These are phyloP conservation scores for Pseudomyrmex sp. DNA, from an alignment of 1,140 invertebrate species.

Conservation along the genomic window DNA sequence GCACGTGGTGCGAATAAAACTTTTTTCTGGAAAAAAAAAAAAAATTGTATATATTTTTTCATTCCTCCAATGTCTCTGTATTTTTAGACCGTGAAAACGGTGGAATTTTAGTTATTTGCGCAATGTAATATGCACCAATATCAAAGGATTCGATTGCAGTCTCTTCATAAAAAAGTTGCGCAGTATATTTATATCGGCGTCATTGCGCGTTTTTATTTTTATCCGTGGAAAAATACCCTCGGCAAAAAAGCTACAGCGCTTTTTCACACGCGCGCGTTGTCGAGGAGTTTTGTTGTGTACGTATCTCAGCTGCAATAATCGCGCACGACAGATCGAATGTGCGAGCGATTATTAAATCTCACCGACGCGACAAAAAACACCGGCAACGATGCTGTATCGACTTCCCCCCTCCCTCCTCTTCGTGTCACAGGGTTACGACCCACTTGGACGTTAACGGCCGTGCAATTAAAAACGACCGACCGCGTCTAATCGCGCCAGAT, in stretches of 20 bases:
- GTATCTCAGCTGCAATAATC: conserved; percentile 3
- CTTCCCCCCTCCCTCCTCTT: background rate
- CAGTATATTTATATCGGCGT: no score
- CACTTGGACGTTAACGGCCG: conserved; percentile 29
- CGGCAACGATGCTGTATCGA: background rate
- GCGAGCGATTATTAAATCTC: conserved; percentile 6
- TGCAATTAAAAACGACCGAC: conserved; percentile 62
- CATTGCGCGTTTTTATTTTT: no score
- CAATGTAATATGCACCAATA: background rate
- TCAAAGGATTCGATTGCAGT: no score
- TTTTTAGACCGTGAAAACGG: background rate
- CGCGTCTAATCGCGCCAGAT: conserved; percentile 62
- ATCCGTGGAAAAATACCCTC: no score
- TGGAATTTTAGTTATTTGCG: background rate
- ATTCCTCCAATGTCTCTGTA: background rate
- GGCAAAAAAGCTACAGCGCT: background rate
- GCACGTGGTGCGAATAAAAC: no score
- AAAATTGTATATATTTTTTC: no score
- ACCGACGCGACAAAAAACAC: background rate
- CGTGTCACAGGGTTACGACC: conserved; percentile 23
- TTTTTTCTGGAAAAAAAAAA: no score
- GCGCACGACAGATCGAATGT: background rate
- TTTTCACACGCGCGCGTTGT: background rate
- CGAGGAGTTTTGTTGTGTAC: background rate
- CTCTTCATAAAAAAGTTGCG: no score